Evolutionary conservation across 2,113 vertebrate genomes (phyloP), one percentile per base, ranked within the genome.

Genomic region (Rhabdomys dilectus): DNA sequence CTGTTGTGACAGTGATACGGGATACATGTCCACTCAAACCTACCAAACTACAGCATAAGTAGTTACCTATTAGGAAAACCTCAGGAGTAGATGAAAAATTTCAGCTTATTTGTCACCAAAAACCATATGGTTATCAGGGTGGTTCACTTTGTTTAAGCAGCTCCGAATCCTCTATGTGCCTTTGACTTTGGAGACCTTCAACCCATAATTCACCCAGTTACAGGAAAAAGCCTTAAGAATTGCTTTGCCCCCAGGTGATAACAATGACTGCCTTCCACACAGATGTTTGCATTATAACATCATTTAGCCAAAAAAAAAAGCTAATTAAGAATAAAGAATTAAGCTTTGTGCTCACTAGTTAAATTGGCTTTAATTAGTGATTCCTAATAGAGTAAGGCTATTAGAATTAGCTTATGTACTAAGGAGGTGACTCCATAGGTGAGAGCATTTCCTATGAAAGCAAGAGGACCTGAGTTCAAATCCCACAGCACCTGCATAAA

Each of bases 261-360:
- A 80, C 10, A 62, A 68, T 6, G 15, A 5, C 51, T 68, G 58
- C 29, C 11, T 78, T 29, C 62, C 17, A 51, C 36, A 60, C 48
- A 85, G 53, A 60, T 34, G 0, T 91, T 56, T 62, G 75, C 45
- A 68, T 77, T 72, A n/a, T 4, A 92, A 87, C 75, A 85, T 76
- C 56, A 66, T 93, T 91, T 75, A 75, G 78, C 84, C 81, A 68
- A n/a, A 68, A 95, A 68, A n/a, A 68, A 95, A 88, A 73, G 51
- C 7, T 21, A 91, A 89, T 19, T 72, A 77, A 94, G 39, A 26
- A 80, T 36, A 45, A 62, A 19, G n/a, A 66, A 24, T 1, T 15
- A 89, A 29, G 22, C 11, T 77, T 89, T 87, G 56, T 92, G 21
- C 42, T 82, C 53, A 24, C 77, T 29, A 9, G 90, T 68, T 70